These are phyloP conservation scores for Otolemur garnettii DNA, from an alignment of 2,113 vertebrate species.

Conservation along the genomic window DNA sequence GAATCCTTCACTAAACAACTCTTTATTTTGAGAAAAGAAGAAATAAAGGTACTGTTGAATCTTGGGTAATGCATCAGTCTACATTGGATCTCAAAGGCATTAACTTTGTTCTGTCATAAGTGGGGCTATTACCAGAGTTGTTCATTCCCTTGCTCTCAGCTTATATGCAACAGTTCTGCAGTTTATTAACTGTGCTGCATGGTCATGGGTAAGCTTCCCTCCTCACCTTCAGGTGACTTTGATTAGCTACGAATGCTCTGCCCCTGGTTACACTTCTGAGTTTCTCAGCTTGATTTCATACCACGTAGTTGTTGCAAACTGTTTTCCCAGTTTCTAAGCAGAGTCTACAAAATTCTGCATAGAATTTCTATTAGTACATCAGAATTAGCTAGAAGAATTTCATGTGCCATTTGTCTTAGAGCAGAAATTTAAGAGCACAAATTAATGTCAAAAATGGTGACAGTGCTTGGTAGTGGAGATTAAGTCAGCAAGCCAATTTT, in stretches of 20 bases:
- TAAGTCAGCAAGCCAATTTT: not conserved
- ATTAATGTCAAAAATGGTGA: not conserved
- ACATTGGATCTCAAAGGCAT: not conserved
- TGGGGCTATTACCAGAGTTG: not conserved
- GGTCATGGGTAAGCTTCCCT: not conserved
- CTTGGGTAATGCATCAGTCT: not conserved
- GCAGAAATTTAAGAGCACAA: not conserved
- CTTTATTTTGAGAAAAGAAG: slow-evolving; percentile 4
- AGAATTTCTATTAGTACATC: not conserved
- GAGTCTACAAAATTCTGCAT: not conserved
- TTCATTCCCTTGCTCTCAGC: not conserved
- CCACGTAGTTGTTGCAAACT: not conserved
- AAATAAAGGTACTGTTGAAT: not conserved
- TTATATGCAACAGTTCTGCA: not conserved
- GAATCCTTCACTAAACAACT: not conserved
- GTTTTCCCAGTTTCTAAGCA: not conserved
- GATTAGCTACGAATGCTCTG: not conserved
- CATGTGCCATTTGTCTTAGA: not conserved
- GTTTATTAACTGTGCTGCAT: not conserved
- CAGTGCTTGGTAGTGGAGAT: not conserved
- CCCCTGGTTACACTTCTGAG: not conserved
- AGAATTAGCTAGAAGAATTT: not conserved
- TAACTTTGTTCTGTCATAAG: not conserved
- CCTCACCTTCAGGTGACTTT: not conserved
- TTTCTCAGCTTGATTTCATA: slow-evolving; percentile 27